Evolutionary conservation across 2,888 invertebrate species (phyloP).

Genomic region (Magallana nippona): DNA sequence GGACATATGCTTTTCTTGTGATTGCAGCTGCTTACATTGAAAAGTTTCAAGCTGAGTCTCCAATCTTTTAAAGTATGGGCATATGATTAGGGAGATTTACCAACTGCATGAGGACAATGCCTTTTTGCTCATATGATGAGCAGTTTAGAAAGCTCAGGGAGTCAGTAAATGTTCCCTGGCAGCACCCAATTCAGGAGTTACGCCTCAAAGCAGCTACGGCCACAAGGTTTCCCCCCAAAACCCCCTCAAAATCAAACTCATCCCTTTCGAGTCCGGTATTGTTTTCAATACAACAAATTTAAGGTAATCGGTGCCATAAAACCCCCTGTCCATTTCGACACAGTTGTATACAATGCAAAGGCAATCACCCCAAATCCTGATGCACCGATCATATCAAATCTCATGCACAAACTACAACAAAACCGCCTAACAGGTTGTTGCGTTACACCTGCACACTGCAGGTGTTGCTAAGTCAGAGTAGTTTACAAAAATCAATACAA

Average conservation of each 20-base stretch:
- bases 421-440: too few species aligned
- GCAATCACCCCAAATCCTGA: conserved; percentile 29
- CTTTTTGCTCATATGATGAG: conserved; percentile 38
- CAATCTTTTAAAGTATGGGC: not conserved
- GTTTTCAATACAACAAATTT: conserved; percentile 35
- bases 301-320: conserved; percentile 18
- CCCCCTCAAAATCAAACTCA: not conserved
- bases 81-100: conserved; percentile 35
- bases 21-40: conserved; percentile 34
- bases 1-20: conserved; percentile 26
- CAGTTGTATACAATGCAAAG: conserved; percentile 28
- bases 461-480: too few species aligned
- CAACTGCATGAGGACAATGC: conserved; percentile 26
- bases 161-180: conserved; percentile 28
- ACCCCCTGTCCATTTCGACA: conserved; percentile 35
- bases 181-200: conserved; percentile 22
- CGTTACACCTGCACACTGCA: too few species aligned
- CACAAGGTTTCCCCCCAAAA: too few species aligned
- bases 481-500: too few species aligned
- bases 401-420: too few species aligned
- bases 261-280: conserved; percentile 9
- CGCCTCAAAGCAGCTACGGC: conserved; percentile 15
- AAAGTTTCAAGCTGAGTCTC: conserved; percentile 16
- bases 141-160: conserved; percentile 30
- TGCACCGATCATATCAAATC: not conserved